Evolutionary conservation across 2,113 vertebrate species (phyloP).

Genomic region (Peromyscus leucopus): DNA sequence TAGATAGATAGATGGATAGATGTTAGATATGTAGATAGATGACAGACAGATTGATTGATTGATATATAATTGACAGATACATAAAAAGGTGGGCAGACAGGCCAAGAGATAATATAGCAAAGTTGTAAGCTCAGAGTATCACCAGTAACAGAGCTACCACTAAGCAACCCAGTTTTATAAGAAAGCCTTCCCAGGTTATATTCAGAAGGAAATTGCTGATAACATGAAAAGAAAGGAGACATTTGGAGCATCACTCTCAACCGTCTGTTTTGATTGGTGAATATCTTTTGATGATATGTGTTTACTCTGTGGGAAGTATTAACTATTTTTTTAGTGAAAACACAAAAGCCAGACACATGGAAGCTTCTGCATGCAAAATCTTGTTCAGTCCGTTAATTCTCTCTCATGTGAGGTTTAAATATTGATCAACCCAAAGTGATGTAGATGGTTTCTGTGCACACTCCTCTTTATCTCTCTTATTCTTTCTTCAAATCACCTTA

Average conservation of each 20-base stretch:
- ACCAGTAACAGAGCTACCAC: neutral
- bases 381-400: constrained; percentile 14
- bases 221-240: neutral
- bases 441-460: neutral
- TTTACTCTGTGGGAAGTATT: neutral
- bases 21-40: neutral
- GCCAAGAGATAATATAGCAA: neutral
- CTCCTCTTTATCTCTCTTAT: neutral
- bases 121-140: neutral
- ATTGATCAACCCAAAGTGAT: neutral
- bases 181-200: neutral
- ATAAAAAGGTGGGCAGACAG: neutral
- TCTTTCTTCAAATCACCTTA: neutral
- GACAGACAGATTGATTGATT: neutral
- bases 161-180: neutral
- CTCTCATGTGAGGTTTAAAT: neutral
- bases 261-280: neutral
- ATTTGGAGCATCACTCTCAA: neutral
- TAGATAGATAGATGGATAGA: neutral
- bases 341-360: neutral
- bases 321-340: neutral
- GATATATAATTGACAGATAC: neutral
- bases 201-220: neutral
- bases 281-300: neutral
- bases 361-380: neutral